Evolutionary conservation across 2,888 invertebrate genomes (phyloP).

Genomic region (Chelonus formosanus): DNA sequence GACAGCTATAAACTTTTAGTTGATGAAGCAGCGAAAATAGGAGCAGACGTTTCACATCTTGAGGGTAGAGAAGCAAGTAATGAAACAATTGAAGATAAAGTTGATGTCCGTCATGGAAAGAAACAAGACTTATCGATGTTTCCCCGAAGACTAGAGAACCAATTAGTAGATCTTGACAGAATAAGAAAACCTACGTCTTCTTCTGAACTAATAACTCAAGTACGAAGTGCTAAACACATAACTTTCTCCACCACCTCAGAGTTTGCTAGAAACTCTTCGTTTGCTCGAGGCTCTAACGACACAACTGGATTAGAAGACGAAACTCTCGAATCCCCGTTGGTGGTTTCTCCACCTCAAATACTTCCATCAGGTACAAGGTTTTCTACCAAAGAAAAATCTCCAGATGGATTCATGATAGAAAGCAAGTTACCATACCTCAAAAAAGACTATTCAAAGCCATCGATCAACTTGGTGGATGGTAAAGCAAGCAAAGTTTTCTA

Average conservation of each 20-base stretch:
- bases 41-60: no score
- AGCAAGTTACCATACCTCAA: slow-evolving; percentile 25
- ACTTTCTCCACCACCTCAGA: slow-evolving; percentile 10
- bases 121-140: slow-evolving; percentile 1
- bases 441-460: slow-evolving; percentile 46
- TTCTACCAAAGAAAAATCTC: slow-evolving; percentile 20
- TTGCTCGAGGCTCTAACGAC: background rate
- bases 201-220: slow-evolving; percentile 4
- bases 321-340: slow-evolving; percentile 25
- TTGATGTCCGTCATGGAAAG: background rate
- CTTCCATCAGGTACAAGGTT: slow-evolving; percentile 1
- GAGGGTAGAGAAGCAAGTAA: no score
- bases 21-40: no score
- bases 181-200: slow-evolving; percentile 3
- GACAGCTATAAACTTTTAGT: no score
- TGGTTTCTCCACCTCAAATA: slow-evolving; percentile 13
- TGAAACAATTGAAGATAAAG: no score
- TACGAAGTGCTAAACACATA: slow-evolving; percentile 19
- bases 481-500: slow-evolving; percentile 54
- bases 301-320: slow-evolving; percentile 9
- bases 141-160: slow-evolving; percentile 7
- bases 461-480: slow-evolving; percentile 47
- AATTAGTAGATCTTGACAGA: slow-evolving; percentile 16
- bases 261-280: slow-evolving; percentile 15
- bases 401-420: slow-evolving; percentile 2